A percentile compares a stretch with the other conserved stretches of the same genome.
Conservation (phyloP, 2,113 vertebrate genomes). For the Antechinus stuartii region DNA sequence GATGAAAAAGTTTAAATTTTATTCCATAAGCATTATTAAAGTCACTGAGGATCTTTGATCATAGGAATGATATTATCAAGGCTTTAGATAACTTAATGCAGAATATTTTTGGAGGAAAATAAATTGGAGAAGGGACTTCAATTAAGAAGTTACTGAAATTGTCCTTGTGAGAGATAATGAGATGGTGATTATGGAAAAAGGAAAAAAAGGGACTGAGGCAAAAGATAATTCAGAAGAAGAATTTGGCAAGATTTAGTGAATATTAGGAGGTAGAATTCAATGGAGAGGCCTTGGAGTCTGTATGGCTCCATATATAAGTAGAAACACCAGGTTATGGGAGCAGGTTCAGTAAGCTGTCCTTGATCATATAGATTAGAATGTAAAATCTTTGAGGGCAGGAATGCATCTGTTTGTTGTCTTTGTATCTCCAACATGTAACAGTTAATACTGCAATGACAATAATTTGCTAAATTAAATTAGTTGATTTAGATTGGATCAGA, state of each 20-base stretch:
- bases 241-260: neutral
- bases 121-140: neutral
- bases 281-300: neutral
- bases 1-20: neutral
- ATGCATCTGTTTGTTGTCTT: neutral
- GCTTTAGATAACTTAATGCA: neutral
- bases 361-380: neutral
- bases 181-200: neutral
- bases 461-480: neutral
- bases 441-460: neutral
- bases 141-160: neutral
- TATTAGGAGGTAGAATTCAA: neutral
- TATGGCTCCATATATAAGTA: neutral
- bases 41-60: neutral
- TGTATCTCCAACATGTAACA: neutral
- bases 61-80: neutral
- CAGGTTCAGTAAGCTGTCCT: neutral
- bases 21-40: neutral
- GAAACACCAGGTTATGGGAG: neutral
- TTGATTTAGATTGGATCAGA: neutral
- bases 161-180: neutral
- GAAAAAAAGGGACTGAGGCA: neutral
- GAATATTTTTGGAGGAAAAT: neutral
- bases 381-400: neutral
- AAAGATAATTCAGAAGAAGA: neutral